Conservation (phyloP, 2,797 vertebrate species). For the Octomys mimax region DNA sequence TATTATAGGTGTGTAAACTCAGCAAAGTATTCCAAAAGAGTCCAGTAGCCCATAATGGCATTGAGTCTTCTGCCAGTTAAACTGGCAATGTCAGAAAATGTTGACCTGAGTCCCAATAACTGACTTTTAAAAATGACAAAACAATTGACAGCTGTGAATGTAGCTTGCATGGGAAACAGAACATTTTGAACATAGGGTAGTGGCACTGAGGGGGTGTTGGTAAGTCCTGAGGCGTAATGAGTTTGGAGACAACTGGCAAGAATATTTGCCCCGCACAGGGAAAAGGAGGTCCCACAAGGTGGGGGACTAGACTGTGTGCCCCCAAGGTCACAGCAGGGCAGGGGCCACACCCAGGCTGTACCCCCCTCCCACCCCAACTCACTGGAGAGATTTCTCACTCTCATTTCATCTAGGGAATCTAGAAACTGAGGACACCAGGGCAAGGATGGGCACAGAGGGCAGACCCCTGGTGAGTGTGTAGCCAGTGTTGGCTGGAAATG, state of each 20-base stretch:
- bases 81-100: no score
- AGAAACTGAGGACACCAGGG: neutral
- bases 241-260: neutral
- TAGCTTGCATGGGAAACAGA: neutral
- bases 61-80: no score
- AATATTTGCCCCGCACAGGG: neutral
- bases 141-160: neutral
- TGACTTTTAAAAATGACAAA: constrained; percentile 5
- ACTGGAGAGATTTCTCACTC: neutral
- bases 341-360: neutral
- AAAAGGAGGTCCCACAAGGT: neutral
- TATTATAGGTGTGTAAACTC: no score
- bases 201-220: neutral
- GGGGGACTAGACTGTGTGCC: neutral
- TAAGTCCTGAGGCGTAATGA: neutral
- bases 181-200: neutral
- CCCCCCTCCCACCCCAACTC: neutral
- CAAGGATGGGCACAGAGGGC: neutral
- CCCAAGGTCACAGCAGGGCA: neutral
- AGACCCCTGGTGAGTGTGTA: neutral
- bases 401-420: neutral
- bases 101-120: neutral
- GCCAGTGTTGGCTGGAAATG: neutral
- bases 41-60: no score
- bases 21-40: no score